A percentile compares a stretch with the other conserved stretches of the same genome.
Conservation (phyloP, 2,888 invertebrate genomes). For the Drosophila ustulata region DNA sequence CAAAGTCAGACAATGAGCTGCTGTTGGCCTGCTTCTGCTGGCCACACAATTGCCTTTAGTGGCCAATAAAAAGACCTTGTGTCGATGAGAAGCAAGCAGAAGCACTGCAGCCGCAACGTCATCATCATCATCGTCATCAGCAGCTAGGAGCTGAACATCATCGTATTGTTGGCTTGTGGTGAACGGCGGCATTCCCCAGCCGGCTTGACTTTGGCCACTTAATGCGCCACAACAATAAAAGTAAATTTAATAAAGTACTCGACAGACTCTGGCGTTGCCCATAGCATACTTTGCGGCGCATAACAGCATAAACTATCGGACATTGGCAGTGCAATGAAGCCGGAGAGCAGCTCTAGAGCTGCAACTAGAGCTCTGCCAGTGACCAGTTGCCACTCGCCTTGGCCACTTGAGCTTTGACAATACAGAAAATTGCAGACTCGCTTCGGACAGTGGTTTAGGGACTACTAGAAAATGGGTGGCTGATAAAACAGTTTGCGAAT, state of each 20-base stretch:
- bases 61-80: conserved; percentile 59
- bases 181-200: conserved; percentile 40
- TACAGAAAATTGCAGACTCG: conserved; percentile 58
- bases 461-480: not conserved
- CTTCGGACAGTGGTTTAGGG: conserved; percentile 32
- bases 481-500: not conserved
- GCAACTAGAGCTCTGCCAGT: conserved; percentile 33
- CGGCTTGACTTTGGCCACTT: conserved; percentile 66
- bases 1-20: conserved; percentile 47
- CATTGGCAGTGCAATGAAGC: conserved; percentile 42
- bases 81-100: conserved; percentile 7
- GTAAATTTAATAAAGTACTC: conserved; percentile 71
- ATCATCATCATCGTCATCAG: conserved; percentile 35
- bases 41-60: conserved; percentile 68
- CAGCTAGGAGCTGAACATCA: conserved; percentile 38
- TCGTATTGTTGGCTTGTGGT: conserved; percentile 28
- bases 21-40: conserved; percentile 40
- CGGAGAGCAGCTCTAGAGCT: conserved; percentile 12
- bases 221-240: conserved; percentile 77
- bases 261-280: conserved; percentile 52
- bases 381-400: conserved; percentile 29
- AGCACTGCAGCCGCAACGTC: conserved; percentile 24
- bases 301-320: conserved; percentile 72
- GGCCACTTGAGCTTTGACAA: conserved; percentile 77
- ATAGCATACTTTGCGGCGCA: conserved; percentile 77